Base-by-base conservation (phyloP, 2,888 invertebrate species). In the Saturnia japonica region DNA sequence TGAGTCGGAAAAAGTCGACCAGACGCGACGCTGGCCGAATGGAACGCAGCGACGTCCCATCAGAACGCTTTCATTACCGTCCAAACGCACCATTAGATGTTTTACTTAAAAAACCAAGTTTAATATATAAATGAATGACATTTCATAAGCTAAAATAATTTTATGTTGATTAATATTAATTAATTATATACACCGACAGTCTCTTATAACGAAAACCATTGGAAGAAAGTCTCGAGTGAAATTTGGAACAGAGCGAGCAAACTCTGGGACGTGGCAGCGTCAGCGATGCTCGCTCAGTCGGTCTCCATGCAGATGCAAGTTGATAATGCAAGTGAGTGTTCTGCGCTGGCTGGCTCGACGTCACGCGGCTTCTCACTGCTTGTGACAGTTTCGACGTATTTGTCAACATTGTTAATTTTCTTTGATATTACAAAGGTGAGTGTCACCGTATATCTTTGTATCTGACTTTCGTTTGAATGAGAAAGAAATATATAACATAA, bases 241-340 rank as follows among this genome's bases (percentile, higher is more conserved):
- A 92, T 91, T 91, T 91, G 88, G 87, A 91, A 80, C 85, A 86
- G 84, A 88, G 85, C 85, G 89, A 91, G 91, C 88, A 92, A 93
- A 93, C 93, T 93, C 90, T 88, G 89, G 84, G 90, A 90, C 89
- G 87, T 91, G 92, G 89, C 85, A 86, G 86, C 83, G 93, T 91
- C 93, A 90, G 91, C 87, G 85, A 87, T 82, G 89, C 88, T 80
- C 86, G 87, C 91, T 93, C 91, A 92, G n/a, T n/a, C n/a, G n/a
- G n/a, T n/a, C n/a, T n/a, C 91, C 93, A 90, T 89, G 91, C 78
- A 88, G 85, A 87, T 86, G 91, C 90, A 83, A 89, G 83, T 89
- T 91, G 91, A 90, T 91, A 91, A 87, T 88, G 88, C 89, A 85
- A 77, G 81, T 82, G 85, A 85, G 84, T 83, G 84, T 78, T n/a